phyloP scores from a whole-genome alignment of 1,140 invertebrate species.

The Lithobius niger region DNA sequence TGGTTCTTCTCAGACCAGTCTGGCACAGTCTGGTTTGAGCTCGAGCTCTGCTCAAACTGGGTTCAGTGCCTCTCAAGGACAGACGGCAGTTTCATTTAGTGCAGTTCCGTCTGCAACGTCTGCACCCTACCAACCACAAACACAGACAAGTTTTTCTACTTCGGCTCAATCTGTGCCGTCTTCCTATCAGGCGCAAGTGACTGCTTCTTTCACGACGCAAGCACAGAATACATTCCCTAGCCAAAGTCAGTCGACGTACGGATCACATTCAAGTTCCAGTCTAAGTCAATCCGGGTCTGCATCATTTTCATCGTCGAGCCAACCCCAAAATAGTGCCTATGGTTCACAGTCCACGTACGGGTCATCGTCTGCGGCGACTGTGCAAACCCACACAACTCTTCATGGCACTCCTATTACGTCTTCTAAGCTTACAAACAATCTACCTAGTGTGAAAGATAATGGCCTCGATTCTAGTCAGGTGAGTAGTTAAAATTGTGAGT shows the following conservation, averaged over 20 bases:
- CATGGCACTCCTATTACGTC: not conserved
- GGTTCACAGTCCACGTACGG: constrained; percentile 3
- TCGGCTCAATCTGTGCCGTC: not conserved
- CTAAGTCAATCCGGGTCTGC: not conserved
- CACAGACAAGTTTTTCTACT: not conserved
- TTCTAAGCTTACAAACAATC: not conserved
- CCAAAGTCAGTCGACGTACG: not conserved
- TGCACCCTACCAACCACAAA: not conserved
- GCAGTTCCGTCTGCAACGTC: not conserved
- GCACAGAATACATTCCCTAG: not conserved
- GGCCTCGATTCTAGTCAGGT: constrained; percentile 6
- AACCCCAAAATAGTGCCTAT: not conserved
- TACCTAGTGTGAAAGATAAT: not conserved
- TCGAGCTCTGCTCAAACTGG: not conserved
- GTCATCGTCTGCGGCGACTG: not conserved
- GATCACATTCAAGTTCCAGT: not conserved
- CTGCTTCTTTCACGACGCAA: not conserved
- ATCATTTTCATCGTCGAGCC: not conserved
- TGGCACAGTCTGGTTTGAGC: not conserved
- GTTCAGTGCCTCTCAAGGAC: not conserved
- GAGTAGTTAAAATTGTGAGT: not conserved
- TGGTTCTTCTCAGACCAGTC: not conserved
- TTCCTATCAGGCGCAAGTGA: not conserved
- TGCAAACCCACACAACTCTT: not conserved
- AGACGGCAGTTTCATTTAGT: not conserved